Percentiles rank a stretch among this genome's conserved stretches.
Conservation (phyloP, 2,888 invertebrate species). For the Eupeodes luniger region DNA sequence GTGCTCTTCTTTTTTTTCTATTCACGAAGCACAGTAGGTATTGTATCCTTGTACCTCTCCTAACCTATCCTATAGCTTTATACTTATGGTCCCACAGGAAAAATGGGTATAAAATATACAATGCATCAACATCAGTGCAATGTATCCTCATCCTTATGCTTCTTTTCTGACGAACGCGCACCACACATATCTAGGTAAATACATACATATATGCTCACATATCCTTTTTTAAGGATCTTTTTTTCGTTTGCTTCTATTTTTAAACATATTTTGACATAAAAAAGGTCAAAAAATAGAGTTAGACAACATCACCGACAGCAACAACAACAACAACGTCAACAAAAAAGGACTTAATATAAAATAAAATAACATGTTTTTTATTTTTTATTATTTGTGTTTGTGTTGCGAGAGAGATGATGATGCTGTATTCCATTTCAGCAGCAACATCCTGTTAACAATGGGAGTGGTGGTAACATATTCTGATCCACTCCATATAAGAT, state of each 20-base stretch:
- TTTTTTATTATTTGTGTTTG: neutral
- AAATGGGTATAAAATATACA: slow-evolving; percentile 41
- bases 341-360: slow-evolving; percentile 13
- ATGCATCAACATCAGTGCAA: slow-evolving; percentile 63
- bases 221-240: slow-evolving; percentile 39
- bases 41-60: slow-evolving; percentile 1
- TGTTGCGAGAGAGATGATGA: slow-evolving; percentile 21
- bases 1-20: slow-evolving; percentile 46
- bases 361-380: slow-evolving; percentile 27
- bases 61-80: neutral
- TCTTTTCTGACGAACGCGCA: slow-evolving; percentile 25
- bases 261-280: slow-evolving; percentile 42
- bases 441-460: slow-evolving; percentile 68
- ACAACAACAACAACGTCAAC: slow-evolving; percentile 19
- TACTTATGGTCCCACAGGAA: slow-evolving; percentile 51
- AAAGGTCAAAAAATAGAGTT: slow-evolving; percentile 57
- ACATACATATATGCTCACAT: slow-evolving; percentile 5
- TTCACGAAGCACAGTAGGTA: neutral
- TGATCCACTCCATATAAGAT: slow-evolving; percentile 58
- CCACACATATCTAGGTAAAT: neutral
- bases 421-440: slow-evolving; percentile 55
- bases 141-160: slow-evolving; percentile 31
- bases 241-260: slow-evolving; percentile 7
- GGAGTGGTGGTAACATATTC: slow-evolving; percentile 74
- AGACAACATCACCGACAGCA: slow-evolving; percentile 45